Percentiles rank a stretch among this genome's conserved stretches.
phyloP scores from a whole-genome alignment of 2,888 invertebrate species.

The Ormyrus pomaceus region DNA sequence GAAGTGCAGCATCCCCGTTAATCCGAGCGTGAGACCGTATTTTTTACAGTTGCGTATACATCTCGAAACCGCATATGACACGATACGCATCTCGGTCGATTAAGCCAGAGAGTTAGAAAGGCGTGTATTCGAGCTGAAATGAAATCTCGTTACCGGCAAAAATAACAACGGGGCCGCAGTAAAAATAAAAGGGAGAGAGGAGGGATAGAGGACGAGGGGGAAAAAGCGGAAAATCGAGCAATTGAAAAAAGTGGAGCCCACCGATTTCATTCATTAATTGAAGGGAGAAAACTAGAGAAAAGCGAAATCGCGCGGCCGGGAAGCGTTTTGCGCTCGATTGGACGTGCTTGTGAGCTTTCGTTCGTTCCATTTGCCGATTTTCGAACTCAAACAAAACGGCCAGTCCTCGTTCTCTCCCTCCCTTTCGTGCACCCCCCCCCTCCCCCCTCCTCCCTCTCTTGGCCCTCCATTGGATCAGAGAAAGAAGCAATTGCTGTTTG shows the following conservation, averaged over 20 bases:
- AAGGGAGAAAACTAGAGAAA: conserved; percentile 37
- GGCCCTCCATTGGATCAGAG: neutral
- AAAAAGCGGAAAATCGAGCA: conserved; percentile 29
- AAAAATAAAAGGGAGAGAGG: neutral
- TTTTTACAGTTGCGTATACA: too few relatives aligned
- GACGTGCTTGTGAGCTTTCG: conserved; percentile 33
- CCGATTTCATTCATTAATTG: conserved; percentile 49
- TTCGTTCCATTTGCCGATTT: conserved; percentile 50
- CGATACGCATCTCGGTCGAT: neutral
- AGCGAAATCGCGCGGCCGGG: conserved; percentile 4
- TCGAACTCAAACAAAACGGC: conserved; percentile 48
- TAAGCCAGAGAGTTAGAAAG: neutral
- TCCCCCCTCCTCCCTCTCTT: neutral
- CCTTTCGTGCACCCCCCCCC: neutral
- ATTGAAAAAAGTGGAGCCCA: conserved; percentile 24
- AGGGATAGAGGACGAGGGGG: neutral
- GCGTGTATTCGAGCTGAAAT: neutral
- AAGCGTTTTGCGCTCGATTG: conserved; percentile 43
- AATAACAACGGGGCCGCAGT: neutral
- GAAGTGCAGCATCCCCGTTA: too few relatives aligned
- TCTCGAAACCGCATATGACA: neutral
- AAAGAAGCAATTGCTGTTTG: conserved; percentile 18
- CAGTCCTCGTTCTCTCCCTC: neutral
- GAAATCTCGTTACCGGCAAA: neutral
- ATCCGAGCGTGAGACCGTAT: too few relatives aligned